Evolutionary conservation across 2,113 vertebrate genomes (phyloP).

Genomic region (Choloepus hoffmanni): DNA sequence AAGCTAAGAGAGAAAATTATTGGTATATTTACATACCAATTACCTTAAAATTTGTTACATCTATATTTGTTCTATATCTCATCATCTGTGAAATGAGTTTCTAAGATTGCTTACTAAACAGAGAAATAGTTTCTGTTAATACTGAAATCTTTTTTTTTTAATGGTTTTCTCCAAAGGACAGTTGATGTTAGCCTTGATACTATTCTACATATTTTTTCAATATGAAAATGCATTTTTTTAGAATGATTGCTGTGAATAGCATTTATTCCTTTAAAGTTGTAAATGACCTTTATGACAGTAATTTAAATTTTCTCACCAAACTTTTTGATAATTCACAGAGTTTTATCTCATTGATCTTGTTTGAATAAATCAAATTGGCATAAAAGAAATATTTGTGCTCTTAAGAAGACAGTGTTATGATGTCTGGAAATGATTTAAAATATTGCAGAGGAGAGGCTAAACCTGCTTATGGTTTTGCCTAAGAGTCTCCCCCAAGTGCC

Average conservation of each 20-base stretch:
- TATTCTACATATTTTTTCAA: neutral
- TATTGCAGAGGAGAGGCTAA: too few species aligned
- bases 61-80: neutral
- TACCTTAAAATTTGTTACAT: neutral
- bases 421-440: neutral
- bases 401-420: neutral
- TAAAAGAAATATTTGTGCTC: neutral
- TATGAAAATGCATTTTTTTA: neutral
- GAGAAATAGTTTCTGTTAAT: constrained; percentile 26
- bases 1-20: neutral
- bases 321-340: neutral
- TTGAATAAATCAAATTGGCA: neutral
- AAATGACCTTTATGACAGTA: neutral
- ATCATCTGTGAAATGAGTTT: constrained; percentile 3
- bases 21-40: neutral
- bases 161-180: constrained; percentile 2
- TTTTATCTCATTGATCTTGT: neutral
- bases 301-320: neutral
- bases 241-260: neutral
- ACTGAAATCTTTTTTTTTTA: constrained; percentile 1
- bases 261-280: constrained; percentile 4
- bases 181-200: neutral
- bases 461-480: too few species aligned
- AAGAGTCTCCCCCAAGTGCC: too few species aligned
- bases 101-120: neutral